A percentile compares a stretch with the other conserved stretches of the same genome.
Evolutionary conservation across 30 jellyfish, hydroid and myxozoan genomes (phyloP).

Genomic region (Hydra vulgaris): DNA sequence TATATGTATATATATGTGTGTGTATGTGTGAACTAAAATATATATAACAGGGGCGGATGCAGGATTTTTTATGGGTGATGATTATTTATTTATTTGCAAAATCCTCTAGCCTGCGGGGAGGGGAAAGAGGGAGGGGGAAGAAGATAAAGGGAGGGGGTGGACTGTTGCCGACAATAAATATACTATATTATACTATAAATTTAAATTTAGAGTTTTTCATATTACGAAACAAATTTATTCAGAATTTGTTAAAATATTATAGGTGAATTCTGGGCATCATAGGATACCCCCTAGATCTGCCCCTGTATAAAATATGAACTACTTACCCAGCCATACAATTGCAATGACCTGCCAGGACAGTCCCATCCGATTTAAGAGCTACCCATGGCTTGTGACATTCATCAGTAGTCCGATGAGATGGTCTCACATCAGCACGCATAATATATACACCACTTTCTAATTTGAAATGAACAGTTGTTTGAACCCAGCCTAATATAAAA

Average conservation of each 20-base stretch:
- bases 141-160: neutral
- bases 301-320: neutral
- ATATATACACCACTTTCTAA: neutral
- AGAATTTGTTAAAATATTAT: neutral
- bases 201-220: neutral
- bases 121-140: too few relatives aligned
- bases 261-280: neutral
- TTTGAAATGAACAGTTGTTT: neutral
- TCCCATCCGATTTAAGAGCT: slow-evolving; percentile 1
- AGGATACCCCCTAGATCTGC: neutral
- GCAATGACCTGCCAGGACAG: slow-evolving; percentile 10
- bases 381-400: slow-evolving; percentile 8
- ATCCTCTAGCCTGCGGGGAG: neutral
- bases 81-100: neutral
- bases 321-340: slow-evolving; percentile 25
- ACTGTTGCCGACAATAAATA: neutral
- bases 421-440: slow-evolving; percentile 15
- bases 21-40: neutral
- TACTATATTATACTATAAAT: neutral
- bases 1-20: neutral
- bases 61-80: neutral
- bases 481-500: slow-evolving; percentile 19
- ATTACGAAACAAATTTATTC: neutral
- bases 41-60: neutral
- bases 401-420: slow-evolving; percentile 16